Evolutionary conservation across 2,797 vertebrate species (phyloP).

Genomic region (Staurois parvus): DNA sequence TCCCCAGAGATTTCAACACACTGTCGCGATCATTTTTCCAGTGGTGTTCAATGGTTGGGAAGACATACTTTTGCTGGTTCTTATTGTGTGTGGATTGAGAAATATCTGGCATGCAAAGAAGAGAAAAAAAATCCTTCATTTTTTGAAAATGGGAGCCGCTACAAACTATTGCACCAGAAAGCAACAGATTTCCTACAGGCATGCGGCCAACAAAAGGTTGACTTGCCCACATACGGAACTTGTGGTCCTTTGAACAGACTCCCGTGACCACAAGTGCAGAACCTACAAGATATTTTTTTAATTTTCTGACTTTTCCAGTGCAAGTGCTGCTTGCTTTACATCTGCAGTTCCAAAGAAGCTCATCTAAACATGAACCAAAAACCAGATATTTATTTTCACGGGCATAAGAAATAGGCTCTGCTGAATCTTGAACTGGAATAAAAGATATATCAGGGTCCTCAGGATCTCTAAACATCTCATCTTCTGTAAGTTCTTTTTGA

Average conservation of each 20-base stretch:
- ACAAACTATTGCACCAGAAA: not conserved
- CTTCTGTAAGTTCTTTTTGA: not conserved
- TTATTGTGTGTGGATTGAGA: constrained; percentile 5
- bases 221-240: constrained; percentile 16
- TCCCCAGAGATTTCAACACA: not conserved
- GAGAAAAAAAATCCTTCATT: not conserved
- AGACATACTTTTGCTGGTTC: not conserved
- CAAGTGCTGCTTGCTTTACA: not conserved
- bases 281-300: not conserved
- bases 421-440: not conserved
- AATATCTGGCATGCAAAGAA: not conserved
- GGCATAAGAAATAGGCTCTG: not conserved
- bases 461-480: not conserved
- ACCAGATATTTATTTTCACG: constrained; percentile 12
- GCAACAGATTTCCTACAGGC: not conserved
- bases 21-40: constrained; percentile 1
- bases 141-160: constrained; percentile 5
- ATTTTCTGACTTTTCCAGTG: not conserved
- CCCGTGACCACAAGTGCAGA: not conserved
- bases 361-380: constrained; percentile 5
- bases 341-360: not conserved
- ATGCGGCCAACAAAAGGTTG: not conserved
- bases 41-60: constrained; percentile 7
- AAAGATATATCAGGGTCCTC: not conserved
- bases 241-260: constrained; percentile 1